Evolutionary conservation across 2,113 vertebrate species (phyloP), one percentile per base, ranked within the genome.

Genomic region (Ptilorrhoa leucosticta): DNA sequence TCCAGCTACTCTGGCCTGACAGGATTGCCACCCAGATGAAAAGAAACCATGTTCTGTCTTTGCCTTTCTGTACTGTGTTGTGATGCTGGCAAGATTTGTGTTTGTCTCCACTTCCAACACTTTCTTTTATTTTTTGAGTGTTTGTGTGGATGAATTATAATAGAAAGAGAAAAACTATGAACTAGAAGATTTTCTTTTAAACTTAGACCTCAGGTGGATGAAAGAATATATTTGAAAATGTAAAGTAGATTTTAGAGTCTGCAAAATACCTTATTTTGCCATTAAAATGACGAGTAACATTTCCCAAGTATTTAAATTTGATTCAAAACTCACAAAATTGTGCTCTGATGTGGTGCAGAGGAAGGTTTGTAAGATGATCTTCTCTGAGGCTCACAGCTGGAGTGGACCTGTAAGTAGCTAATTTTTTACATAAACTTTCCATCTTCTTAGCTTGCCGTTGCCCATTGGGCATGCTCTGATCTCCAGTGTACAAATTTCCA

Each of bases 401-500:
- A 63, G 24, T 28, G 15, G 23, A 48, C 23, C 20, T 1, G 0
- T 22, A 40, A 75, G 35, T 33, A 65, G 26, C 14, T 71, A 22
- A 76, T 2, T 1, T 1, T 56, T 69, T 35, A 61, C 8, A 17
- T 1, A 4, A 91, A 22, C 37, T 37, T 3, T 51, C 35, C 5
- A 16, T 33, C 23, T 64, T 75, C 60, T 68, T 68, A 28, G 30
- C 51, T 42, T 30, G 27, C 35, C 68, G 20, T n/a, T 88, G 53
- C 33, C 27, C 21, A 20, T 0, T 2, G 1, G 23, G 10, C 20
- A 14, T 0, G 2, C 12, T 70, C 69, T 45, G 26, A 40, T 44
- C 72, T n/a, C 23, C 1, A 6, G 27, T 6, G 2, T 7, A 21
- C 14, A 6, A 0, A 0, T 16, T 58, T 44, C 39, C 73, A 78